These are phyloP conservation scores for Allygus modestus DNA, from an alignment of 2,888 invertebrate species.

Conservation along the genomic window DNA sequence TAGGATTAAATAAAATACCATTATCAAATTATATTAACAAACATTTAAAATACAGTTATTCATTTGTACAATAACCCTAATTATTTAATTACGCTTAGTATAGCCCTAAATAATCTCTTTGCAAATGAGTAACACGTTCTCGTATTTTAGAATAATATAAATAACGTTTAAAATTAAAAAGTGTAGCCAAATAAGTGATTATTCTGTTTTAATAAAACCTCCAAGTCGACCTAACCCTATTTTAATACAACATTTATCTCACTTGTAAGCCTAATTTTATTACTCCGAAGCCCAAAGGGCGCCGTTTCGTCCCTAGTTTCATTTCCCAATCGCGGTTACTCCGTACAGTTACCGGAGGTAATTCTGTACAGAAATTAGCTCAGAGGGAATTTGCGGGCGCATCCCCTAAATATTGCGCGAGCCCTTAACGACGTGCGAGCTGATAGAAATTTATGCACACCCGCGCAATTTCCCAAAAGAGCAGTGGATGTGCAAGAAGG, in stretches of 20 bases:
- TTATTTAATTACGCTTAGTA: too few species aligned
- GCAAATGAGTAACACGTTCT: too few species aligned
- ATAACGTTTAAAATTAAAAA: too few species aligned
- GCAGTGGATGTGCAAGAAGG: slow-evolving; percentile 32
- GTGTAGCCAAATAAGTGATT: too few species aligned
- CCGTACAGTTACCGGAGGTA: not conserved
- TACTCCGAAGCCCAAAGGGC: slow-evolving; percentile 1
- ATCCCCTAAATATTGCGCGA: slow-evolving; percentile 40
- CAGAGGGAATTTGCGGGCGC: slow-evolving; percentile 9
- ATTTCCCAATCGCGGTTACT: slow-evolving; percentile 22
- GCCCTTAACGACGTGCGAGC: slow-evolving; percentile 46
- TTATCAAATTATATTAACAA: too few species aligned
- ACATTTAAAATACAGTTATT: too few species aligned
- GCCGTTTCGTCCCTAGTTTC: not conserved
- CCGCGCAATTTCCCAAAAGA: slow-evolving; percentile 57
- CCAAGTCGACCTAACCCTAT: too few species aligned
- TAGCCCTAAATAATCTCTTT: too few species aligned
- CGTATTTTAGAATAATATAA: too few species aligned
- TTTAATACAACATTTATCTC: not conserved
- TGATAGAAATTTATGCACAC: slow-evolving; percentile 58
- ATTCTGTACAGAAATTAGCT: slow-evolving; percentile 50
- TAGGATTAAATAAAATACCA: too few species aligned
- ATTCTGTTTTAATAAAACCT: too few species aligned
- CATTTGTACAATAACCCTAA: too few species aligned
- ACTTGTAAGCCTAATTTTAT: not conserved